A percentile compares a stretch with the other conserved stretches of the same genome.
These are phyloP conservation scores for Pangasius krempfi DNA, from an alignment of 2,797 vertebrate species.

Conservation along the genomic window DNA sequence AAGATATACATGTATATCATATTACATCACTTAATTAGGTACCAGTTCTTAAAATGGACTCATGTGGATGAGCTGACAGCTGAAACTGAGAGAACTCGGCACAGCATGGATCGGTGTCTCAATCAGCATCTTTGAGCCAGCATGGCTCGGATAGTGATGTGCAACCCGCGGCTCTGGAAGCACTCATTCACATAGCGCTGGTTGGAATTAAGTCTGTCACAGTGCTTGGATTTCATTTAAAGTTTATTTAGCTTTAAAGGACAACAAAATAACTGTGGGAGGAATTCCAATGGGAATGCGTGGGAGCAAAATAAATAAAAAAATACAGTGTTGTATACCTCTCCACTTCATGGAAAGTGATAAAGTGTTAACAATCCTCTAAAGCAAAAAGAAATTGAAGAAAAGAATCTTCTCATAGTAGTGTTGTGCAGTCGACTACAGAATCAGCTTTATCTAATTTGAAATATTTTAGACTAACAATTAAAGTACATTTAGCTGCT, in stretches of 20 bases:
- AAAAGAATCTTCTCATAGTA: background rate
- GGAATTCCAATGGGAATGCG: background rate
- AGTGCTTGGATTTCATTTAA: background rate
- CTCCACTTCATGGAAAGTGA: background rate
- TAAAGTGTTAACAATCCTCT: background rate
- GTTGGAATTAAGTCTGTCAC: background rate
- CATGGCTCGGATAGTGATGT: background rate
- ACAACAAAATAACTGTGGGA: background rate
- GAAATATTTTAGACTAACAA: background rate
- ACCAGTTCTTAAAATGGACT: background rate
- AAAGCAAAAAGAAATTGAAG: background rate
- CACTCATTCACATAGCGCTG: background rate
- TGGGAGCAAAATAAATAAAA: background rate
- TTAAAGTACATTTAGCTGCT: background rate
- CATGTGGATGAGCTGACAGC: background rate
- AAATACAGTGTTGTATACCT: background rate
- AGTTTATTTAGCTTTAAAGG: background rate
- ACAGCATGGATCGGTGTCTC: background rate
- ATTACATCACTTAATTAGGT: background rate
- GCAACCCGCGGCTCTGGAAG: background rate
- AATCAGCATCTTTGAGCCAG: background rate
- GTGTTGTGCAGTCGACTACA: background rate
- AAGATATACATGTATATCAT: background rate
- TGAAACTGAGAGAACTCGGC: background rate
- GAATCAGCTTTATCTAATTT: background rate